phyloP scores from a whole-genome alignment of 2,888 invertebrate genomes.

The Dastarcus helophoroides region DNA sequence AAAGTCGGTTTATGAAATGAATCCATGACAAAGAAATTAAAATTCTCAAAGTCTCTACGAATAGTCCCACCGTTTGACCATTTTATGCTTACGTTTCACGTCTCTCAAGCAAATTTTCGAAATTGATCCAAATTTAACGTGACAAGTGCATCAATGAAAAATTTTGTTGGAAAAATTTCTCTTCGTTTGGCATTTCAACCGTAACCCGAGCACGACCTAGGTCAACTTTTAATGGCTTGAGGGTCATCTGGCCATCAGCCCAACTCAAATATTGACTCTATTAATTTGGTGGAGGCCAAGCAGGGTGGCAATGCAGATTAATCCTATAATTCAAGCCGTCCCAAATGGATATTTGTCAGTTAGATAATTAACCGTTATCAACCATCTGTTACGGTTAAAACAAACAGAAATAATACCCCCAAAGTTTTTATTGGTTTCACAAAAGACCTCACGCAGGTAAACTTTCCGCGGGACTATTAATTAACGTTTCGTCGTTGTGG shows the following conservation, averaged over 20 bases:
- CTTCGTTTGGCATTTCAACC: no score
- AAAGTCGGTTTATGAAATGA: no score
- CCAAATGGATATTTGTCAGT: slow-evolving; percentile 23
- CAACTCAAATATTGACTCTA: slow-evolving; percentile 22
- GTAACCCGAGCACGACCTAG: no score
- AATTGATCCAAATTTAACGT: no score
- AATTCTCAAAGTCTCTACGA: no score
- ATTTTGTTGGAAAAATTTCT: no score
- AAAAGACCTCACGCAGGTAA: slow-evolving; percentile 13
- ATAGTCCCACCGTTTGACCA: no score
- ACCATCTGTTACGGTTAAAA: slow-evolving; percentile 21
- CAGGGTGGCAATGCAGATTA: slow-evolving; percentile 13
- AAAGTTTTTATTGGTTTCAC: slow-evolving; percentile 11
- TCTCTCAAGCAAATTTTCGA: no score
- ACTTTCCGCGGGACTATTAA: slow-evolving; percentile 17
- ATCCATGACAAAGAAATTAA: no score
- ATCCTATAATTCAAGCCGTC: slow-evolving; percentile 17
- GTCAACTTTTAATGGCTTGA: no score
- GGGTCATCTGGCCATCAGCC: slow-evolving; percentile 15
- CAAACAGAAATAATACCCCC: slow-evolving; percentile 9
- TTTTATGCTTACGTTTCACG: no score
- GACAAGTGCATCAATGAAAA: no score
- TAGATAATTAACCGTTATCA: slow-evolving; percentile 24
- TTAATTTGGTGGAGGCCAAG: slow-evolving; percentile 20
- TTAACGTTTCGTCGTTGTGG: slow-evolving; percentile 8